Conservation (phyloP, 2,797 vertebrate species). For the Helostoma temminkii region DNA sequence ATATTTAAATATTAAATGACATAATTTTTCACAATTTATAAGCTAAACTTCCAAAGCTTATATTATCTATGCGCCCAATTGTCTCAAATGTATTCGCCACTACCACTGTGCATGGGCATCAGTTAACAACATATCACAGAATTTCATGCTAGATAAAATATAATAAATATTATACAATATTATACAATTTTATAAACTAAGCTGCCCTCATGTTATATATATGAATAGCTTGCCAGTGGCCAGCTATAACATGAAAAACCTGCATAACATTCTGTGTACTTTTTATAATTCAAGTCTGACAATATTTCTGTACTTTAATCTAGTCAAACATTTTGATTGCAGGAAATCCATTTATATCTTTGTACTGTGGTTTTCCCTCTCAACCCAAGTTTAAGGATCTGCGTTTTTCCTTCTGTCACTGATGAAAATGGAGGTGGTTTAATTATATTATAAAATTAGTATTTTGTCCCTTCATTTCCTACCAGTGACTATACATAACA, state of each 20-base stretch:
- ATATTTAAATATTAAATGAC: background rate
- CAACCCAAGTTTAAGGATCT: too few relatives aligned
- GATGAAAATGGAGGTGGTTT: background rate
- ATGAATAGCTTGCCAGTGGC: background rate
- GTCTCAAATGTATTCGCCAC: conserved; percentile 20
- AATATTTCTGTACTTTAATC: background rate
- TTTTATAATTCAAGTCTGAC: background rate
- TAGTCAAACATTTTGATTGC: background rate
- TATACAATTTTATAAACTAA: background rate
- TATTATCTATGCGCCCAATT: conserved; percentile 7
- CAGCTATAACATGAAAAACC: background rate
- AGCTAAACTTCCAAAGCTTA: too few relatives aligned
- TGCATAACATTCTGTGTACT: background rate
- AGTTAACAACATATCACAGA: conserved; percentile 3
- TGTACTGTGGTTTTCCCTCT: background rate
- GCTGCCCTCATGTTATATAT: background rate
- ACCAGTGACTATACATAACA: background rate
- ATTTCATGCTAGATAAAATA: conserved; percentile 2
- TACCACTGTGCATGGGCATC: background rate
- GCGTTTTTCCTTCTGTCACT: too few relatives aligned
- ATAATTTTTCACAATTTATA: background rate
- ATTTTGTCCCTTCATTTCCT: background rate
- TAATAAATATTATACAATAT: background rate
- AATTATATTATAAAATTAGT: background rate
- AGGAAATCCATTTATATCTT: background rate